Conservation (phyloP, 2,797 vertebrate genomes). For the Myotis findleyi region DNA sequence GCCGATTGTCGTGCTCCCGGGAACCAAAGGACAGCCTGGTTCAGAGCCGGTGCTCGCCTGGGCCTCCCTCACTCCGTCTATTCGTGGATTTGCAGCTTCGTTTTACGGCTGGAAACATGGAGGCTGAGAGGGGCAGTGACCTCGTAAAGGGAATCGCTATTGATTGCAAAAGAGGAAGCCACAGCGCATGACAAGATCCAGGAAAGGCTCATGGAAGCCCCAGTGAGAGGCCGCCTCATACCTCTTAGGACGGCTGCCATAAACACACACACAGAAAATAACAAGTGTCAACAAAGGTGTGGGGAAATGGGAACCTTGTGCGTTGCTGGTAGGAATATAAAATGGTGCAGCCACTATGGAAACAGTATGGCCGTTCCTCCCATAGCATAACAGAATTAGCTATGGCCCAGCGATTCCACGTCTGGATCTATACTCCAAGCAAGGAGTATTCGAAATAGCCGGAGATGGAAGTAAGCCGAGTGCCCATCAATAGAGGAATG, state of each 20-base stretch:
- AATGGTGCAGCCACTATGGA: background rate
- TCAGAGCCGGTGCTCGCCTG: background rate
- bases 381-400: background rate
- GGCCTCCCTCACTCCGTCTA: accelerated
- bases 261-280: no score
- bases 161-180: background rate
- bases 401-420: no score
- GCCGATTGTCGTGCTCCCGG: background rate
- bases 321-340: background rate
- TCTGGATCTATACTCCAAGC: no score
- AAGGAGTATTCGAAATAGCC: no score
- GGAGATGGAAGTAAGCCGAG: background rate
- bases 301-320: background rate
- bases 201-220: background rate
- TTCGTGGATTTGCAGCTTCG: background rate
- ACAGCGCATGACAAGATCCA: background rate
- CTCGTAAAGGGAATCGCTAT: background rate
- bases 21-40: background rate
- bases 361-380: background rate
- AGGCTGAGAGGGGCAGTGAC: background rate
- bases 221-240: background rate
- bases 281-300: background rate
- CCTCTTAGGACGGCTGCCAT: background rate
- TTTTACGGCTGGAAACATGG: background rate
- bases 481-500: background rate